Evolutionary conservation across 1,140 invertebrate genomes (phyloP).

Genomic region (Drosophila ohnishii): DNA sequence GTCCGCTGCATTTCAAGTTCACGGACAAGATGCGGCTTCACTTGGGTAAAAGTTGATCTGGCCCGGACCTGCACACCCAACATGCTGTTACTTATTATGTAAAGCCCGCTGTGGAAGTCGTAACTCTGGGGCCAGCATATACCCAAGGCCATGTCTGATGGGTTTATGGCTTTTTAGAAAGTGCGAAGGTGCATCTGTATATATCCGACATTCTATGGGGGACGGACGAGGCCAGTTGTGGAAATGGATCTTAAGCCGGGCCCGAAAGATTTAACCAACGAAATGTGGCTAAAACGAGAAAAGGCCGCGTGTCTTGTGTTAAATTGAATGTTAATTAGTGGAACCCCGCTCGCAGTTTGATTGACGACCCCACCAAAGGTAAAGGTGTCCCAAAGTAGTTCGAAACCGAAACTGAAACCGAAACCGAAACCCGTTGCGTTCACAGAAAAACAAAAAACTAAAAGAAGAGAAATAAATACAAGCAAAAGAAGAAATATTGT

Average conservation of each 20-base stretch:
- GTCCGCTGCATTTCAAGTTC: conserved; percentile 53
- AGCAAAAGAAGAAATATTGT: conserved; percentile 57
- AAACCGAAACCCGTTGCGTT: conserved; percentile 37
- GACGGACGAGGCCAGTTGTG: conserved; percentile 13
- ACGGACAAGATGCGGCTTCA: conserved; percentile 38
- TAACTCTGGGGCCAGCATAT: conserved; percentile 34
- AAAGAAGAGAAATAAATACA: conserved; percentile 13
- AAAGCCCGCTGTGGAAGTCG: conserved; percentile 47
- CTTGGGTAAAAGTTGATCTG: conserved; percentile 70
- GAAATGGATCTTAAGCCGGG: conserved; percentile 7
- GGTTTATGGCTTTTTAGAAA: conserved; percentile 68
- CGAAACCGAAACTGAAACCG: background rate
- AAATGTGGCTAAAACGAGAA: conserved; percentile 19
- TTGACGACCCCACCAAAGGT: conserved; percentile 42
- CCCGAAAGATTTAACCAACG: conserved; percentile 9
- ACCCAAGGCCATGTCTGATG: conserved; percentile 60
- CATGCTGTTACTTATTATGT: conserved; percentile 59
- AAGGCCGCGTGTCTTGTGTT: conserved; percentile 29
- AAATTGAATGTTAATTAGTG: conserved; percentile 56
- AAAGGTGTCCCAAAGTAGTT: conserved; percentile 57
- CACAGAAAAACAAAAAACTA: conserved; percentile 29
- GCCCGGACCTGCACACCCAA: conserved; percentile 19
- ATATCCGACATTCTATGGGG: conserved; percentile 25
- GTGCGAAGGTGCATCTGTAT: conserved; percentile 29
- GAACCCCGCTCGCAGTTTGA: conserved; percentile 21